These are phyloP conservation scores for Nasonia oneida DNA, from an alignment of 2,888 invertebrate genomes.

Conservation along the genomic window DNA sequence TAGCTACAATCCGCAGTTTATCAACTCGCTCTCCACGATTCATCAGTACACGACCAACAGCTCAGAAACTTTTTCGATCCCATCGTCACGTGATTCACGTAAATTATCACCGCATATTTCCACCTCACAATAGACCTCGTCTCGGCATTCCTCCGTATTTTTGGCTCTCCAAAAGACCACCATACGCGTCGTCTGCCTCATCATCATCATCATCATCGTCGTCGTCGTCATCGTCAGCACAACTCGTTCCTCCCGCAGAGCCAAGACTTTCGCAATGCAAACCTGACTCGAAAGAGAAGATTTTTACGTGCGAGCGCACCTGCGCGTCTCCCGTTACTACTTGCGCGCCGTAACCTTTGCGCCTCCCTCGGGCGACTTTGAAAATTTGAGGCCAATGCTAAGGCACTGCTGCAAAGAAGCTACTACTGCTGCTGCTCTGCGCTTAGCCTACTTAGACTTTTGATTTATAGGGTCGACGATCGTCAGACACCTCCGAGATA, in stretches of 20 bases:
- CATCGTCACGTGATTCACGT: background rate
- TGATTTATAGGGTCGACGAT: slow-evolving; percentile 24
- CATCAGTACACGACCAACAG: too few relatives aligned
- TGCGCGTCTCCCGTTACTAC: slow-evolving; percentile 8
- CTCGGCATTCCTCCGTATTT: slow-evolving; percentile 6
- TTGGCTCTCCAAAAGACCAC: background rate
- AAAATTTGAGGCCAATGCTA: slow-evolving; percentile 66
- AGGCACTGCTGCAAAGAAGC: slow-evolving; percentile 23
- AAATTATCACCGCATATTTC: background rate
- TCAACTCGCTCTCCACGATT: too few relatives aligned
- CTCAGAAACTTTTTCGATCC: background rate
- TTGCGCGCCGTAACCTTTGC: slow-evolving; percentile 32
- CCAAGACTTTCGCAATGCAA: slow-evolving; percentile 56
- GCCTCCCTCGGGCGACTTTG: slow-evolving; percentile 57
- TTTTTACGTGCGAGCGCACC: background rate
- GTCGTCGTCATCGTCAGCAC: background rate
- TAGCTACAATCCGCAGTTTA: too few relatives aligned
- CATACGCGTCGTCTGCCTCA: background rate
- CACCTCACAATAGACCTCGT: background rate
- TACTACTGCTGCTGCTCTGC: background rate
- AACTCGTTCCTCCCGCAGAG: slow-evolving; percentile 12
- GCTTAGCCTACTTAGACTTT: slow-evolving; percentile 15
- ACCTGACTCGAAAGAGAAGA: slow-evolving; percentile 15
- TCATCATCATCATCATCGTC: background rate
- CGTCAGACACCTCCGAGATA: background rate